These are phyloP conservation scores for Drosophila dives DNA, from an alignment of 2,888 invertebrate species.

Conservation along the genomic window DNA sequence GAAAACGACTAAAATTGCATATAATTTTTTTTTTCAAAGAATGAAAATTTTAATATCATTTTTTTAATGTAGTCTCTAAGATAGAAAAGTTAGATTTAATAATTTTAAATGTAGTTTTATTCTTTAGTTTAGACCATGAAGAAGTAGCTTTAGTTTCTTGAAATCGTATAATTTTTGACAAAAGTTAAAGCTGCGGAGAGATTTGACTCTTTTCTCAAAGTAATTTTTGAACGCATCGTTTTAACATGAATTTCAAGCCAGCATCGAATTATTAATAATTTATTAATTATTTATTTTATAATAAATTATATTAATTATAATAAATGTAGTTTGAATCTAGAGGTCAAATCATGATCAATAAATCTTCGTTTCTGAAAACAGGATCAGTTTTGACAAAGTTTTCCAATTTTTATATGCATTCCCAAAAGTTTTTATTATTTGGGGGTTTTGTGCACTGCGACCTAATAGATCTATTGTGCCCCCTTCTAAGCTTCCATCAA, in stretches of 20 bases:
- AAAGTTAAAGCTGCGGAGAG: background rate
- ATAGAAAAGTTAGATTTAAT: background rate
- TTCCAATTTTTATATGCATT: no score
- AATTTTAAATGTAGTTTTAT: background rate
- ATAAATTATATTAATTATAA: no score
- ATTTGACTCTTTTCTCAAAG: background rate
- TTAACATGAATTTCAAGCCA: background rate
- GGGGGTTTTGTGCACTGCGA: no score
- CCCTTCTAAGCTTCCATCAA: no score
- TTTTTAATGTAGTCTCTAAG: no score
- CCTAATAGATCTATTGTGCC: no score
- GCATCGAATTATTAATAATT: rapidly evolving
- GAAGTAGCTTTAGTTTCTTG: background rate
- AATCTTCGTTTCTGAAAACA: no score
- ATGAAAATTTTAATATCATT: no score
- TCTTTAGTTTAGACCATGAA: background rate
- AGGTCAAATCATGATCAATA: rapidly evolving
- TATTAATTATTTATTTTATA: no score
- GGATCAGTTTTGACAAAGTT: no score
- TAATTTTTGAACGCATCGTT: background rate
- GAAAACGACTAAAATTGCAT: background rate
- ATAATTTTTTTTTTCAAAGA: background rate
- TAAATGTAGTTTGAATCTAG: background rate
- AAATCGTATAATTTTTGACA: background rate
- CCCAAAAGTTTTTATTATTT: no score